Evolutionary conservation across 35 echinoderm and acorn worm genomes (phyloP).

Genomic region (Ptychodera flava): DNA sequence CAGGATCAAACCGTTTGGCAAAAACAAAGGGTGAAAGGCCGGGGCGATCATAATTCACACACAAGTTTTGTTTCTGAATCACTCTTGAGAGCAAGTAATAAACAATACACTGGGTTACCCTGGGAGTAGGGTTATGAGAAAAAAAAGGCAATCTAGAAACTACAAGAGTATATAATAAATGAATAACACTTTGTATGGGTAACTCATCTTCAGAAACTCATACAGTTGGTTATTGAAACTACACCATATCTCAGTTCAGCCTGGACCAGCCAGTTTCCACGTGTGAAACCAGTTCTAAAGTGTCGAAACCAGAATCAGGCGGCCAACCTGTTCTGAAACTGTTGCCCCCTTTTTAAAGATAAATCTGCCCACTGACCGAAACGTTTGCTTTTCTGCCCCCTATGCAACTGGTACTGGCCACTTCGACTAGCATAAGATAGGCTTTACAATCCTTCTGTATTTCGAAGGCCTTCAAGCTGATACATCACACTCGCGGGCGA

Average conservation of each 20-base stretch:
- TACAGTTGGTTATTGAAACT: not conserved
- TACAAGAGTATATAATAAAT: not conserved
- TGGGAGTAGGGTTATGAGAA: not conserved
- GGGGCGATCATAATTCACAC: no score
- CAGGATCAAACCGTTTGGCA: no score
- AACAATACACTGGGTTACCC: not conserved
- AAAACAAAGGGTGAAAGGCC: no score
- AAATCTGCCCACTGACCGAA: not conserved
- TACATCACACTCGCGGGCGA: constrained; percentile 11
- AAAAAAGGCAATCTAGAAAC: not conserved
- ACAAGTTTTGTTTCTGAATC: not conserved
- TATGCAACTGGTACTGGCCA: not conserved
- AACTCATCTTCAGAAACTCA: not conserved
- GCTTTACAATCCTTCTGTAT: not conserved
- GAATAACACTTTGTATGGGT: not conserved
- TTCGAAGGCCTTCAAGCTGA: not conserved
- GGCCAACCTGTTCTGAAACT: not conserved
- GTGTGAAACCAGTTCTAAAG: not conserved
- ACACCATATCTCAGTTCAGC: not conserved
- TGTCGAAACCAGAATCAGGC: not conserved
- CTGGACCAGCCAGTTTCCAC: not conserved
- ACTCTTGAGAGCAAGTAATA: not conserved
- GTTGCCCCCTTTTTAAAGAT: not conserved
- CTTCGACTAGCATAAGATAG: not conserved
- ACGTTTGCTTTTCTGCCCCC: not conserved